Percentiles rank a stretch among this genome's conserved stretches.
These are phyloP conservation scores for Bombylius major DNA, from an alignment of 2,888 invertebrate genomes.

Conservation along the genomic window DNA sequence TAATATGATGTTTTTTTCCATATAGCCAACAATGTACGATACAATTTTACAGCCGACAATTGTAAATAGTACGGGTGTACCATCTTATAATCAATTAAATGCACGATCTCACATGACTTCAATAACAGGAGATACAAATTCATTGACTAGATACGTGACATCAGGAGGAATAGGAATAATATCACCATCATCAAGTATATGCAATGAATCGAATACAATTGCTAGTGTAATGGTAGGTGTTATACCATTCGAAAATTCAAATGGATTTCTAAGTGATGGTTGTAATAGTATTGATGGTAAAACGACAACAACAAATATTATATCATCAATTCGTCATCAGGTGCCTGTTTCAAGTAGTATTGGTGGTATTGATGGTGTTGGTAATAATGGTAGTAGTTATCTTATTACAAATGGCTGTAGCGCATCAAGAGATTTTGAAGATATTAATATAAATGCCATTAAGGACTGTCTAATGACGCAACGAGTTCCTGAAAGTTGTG, in stretches of 20 bases:
- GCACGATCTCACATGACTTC: conserved; percentile 30
- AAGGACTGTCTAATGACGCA: conserved; percentile 78
- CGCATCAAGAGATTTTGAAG: conserved; percentile 34
- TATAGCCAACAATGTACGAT: conserved; percentile 11
- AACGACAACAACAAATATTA: conserved; percentile 1
- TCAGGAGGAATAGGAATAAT: conserved; percentile 5
- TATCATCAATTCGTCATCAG: too few relatives aligned
- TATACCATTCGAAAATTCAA: not conserved
- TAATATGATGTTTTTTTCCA: not conserved
- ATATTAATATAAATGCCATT: conserved; percentile 71
- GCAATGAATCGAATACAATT: conserved; percentile 26
- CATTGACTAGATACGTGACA: conserved; percentile 9
- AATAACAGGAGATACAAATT: conserved; percentile 13
- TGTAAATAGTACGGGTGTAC: conserved; percentile 16
- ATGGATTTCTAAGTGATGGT: not conserved
- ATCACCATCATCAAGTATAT: not conserved
- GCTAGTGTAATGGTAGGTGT: conserved; percentile 11
- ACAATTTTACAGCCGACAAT: conserved; percentile 11
- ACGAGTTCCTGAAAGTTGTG: conserved; percentile 78
- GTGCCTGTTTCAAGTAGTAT: not conserved
- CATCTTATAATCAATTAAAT: conserved; percentile 34
- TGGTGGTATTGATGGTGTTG: not conserved
- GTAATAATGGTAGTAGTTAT: conserved; percentile 7
- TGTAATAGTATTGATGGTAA: not conserved
- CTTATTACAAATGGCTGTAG: conserved; percentile 20